Percentiles rank a stretch among this genome's conserved stretches.
These are phyloP conservation scores for Asteroscopus sphinx DNA, from an alignment of 2,888 invertebrate genomes.

Conservation along the genomic window DNA sequence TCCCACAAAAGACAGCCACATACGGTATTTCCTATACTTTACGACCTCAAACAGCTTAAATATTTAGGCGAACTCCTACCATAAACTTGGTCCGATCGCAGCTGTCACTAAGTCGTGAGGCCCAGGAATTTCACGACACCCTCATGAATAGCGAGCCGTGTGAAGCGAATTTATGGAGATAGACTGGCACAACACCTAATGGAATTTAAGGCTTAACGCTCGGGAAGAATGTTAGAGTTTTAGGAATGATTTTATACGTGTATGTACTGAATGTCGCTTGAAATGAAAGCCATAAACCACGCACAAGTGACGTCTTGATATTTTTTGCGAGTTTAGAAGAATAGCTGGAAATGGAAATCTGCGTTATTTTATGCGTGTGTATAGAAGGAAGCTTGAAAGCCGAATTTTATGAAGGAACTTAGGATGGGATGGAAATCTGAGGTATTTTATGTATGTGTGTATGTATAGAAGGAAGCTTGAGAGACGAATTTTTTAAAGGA, in stretches of 20 bases:
- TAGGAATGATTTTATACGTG: too few species aligned
- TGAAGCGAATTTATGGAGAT: slow-evolving; percentile 48
- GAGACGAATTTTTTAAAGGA: too few species aligned
- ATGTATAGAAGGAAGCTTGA: too few species aligned
- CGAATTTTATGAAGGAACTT: too few species aligned
- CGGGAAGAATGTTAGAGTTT: slow-evolving; percentile 21
- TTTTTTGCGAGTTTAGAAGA: too few species aligned
- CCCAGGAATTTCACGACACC: slow-evolving; percentile 20
- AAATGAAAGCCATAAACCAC: slow-evolving; percentile 1
- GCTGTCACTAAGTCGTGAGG: slow-evolving; percentile 21
- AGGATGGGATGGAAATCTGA: too few species aligned
- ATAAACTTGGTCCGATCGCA: slow-evolving; percentile 20
- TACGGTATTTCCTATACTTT: slow-evolving; percentile 3
- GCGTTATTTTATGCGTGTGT: too few species aligned
- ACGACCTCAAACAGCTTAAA: slow-evolving; percentile 6
- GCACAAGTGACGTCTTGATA: slow-evolving; percentile 1
- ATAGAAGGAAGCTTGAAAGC: too few species aligned
- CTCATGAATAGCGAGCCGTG: slow-evolving; percentile 42
- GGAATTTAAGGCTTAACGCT: slow-evolving; percentile 39
- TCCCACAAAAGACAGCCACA: background rate
- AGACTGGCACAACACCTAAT: slow-evolving; percentile 34
- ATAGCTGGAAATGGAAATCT: too few species aligned
- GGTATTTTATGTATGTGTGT: too few species aligned
- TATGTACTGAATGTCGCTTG: background rate
- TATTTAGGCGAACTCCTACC: slow-evolving; percentile 16